These are phyloP conservation scores for Parnassius mnemosyne DNA, from an alignment of 2,888 invertebrate species.

Conservation along the genomic window DNA sequence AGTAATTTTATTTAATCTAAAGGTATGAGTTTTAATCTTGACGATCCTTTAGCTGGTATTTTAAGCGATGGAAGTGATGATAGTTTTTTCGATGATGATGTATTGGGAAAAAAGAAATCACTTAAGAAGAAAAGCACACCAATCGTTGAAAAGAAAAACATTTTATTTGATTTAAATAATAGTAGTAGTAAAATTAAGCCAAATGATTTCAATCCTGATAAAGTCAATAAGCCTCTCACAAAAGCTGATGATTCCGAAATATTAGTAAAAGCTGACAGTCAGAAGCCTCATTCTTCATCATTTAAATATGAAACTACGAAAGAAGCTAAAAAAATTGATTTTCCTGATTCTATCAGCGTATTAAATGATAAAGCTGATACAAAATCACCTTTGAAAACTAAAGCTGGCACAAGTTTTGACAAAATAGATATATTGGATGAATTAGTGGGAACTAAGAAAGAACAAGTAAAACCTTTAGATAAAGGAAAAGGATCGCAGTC, in stretches of 20 bases:
- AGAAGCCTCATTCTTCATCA: constrained; percentile 3
- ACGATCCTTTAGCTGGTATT: constrained; percentile 83
- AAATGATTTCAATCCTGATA: constrained; percentile 32
- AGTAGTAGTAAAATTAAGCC: constrained; percentile 34
- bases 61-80: constrained; percentile 86
- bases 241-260: constrained; percentile 37
- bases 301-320: constrained; percentile 40
- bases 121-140: constrained; percentile 51
- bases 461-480: constrained; percentile 47
- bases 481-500: constrained; percentile 69
- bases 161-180: constrained; percentile 63
- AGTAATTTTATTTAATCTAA: background rate
- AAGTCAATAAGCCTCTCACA: constrained; percentile 47
- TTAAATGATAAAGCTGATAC: constrained; percentile 34
- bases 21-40: constrained; percentile 54
- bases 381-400: constrained; percentile 58
- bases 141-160: constrained; percentile 58
- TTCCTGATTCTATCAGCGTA: constrained; percentile 6
- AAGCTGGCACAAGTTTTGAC: constrained; percentile 48
- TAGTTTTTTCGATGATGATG: constrained; percentile 85
- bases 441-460: constrained; percentile 46
- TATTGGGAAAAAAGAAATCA: constrained; percentile 67
- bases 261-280: constrained; percentile 1
- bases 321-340: constrained; percentile 41
- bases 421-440: constrained; percentile 59